phyloP scores from a whole-genome alignment of 1,140 invertebrate species.

The Trissolcus basalis region DNA sequence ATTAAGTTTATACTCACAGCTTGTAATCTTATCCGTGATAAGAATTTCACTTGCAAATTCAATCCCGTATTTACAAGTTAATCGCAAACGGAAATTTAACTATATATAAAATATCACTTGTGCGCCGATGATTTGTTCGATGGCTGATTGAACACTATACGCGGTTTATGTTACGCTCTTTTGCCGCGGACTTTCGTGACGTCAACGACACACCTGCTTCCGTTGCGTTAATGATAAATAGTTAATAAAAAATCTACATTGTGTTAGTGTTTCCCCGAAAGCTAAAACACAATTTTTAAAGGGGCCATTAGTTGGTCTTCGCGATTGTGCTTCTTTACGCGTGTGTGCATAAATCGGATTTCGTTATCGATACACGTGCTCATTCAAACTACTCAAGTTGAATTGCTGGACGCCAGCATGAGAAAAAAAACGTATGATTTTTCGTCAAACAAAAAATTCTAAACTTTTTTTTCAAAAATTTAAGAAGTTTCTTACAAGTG shows the following conservation, averaged over 20 bases:
- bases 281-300: slow-evolving; percentile 14
- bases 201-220: not conserved
- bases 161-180: too few relatives aligned
- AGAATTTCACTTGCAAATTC: not conserved
- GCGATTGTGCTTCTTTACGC: not conserved
- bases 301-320: slow-evolving; percentile 10
- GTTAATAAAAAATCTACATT: slow-evolving; percentile 1
- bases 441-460: too few relatives aligned
- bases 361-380: slow-evolving; percentile 5
- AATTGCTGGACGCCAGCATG: too few relatives aligned
- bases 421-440: too few relatives aligned
- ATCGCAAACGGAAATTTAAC: not conserved
- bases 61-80: not conserved
- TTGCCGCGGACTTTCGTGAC: not conserved
- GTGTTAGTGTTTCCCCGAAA: not conserved
- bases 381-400: not conserved
- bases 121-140: too few relatives aligned
- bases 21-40: too few relatives aligned
- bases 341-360: slow-evolving; percentile 25
- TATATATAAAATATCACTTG: too few relatives aligned
- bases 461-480: too few relatives aligned
- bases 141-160: not conserved
- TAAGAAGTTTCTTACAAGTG: too few relatives aligned
- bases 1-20: too few relatives aligned
- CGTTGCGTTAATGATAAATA: slow-evolving; percentile 2